Evolutionary conservation across 2,113 vertebrate genomes (phyloP), one percentile per base, ranked within the genome.

Genomic region (Protobothrops flavoviridis): DNA sequence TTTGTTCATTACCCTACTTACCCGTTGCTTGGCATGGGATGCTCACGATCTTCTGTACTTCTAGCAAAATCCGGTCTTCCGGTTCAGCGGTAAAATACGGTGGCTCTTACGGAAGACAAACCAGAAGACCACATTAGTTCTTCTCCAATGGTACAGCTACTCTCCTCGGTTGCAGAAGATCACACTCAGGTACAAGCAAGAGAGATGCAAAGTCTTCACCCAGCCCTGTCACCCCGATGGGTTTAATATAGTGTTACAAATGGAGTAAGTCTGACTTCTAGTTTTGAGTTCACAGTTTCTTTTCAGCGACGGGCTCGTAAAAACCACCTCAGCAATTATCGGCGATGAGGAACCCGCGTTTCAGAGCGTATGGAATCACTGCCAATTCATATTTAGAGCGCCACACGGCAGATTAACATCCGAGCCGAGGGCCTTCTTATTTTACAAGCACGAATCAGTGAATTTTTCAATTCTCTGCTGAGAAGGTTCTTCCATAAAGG

Each of bases 1-100:
- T 0, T 0, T 3, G 7, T 21, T 13, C 5, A 26, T 0, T 50
- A 56, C 64, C 24, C 1, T 17, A 95, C 97, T 97, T 96, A 99
- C 99, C 99, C 98, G 98, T 98, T 3, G 98, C 99, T 92, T 97
- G 97, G 95, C 99, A 99, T 3, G 95, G 95, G 90, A 99, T 98
- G 64, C 99, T 98, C 93, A 99, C 97, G 0, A 97, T 98, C 93
- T 98, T 98, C 94, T 98, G 98, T n/a, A 97, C 98, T 64, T 98
- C 98, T 1, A 96, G 98, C 57, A 98, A 94, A 93, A 98, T 98
- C 95, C 97, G 98, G 0, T 92, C 97, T 92, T 97, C 97, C 0
- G 99, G 99, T 48, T 98, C 98, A 9, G 97, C 95, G 0, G 98
- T 98, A 26, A 99, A 98, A 94, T 98, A 98, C 0, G 99, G 99